Conservation (phyloP, 2,797 vertebrate genomes). For the Odontamblyopus lacepedii region DNA sequence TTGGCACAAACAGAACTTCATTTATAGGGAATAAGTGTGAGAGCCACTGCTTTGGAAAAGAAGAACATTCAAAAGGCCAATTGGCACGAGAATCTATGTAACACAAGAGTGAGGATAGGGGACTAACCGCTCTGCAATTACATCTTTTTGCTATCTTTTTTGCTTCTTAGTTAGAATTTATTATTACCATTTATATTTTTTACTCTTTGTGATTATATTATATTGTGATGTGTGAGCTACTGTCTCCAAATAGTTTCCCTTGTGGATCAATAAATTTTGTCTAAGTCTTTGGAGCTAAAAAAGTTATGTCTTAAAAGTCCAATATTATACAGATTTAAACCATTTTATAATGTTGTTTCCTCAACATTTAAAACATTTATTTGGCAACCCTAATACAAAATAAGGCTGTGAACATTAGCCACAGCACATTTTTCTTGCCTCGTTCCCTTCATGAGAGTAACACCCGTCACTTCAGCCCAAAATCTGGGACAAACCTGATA, state of each 20-base stretch:
- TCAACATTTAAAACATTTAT: too few relatives aligned
- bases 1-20: conserved; percentile 1
- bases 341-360: too few relatives aligned
- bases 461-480: conserved; percentile 5
- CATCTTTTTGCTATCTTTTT: background rate
- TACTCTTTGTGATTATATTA: too few relatives aligned
- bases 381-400: too few relatives aligned
- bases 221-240: too few relatives aligned
- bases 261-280: too few relatives aligned
- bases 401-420: background rate
- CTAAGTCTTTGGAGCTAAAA: background rate
- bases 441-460: background rate
- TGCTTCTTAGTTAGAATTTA: too few relatives aligned
- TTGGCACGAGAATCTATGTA: background rate
- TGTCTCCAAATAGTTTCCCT: too few relatives aligned
- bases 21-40: background rate
- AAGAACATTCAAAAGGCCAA: background rate
- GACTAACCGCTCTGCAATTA: background rate
- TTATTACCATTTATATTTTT: too few relatives aligned
- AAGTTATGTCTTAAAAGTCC: background rate
- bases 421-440: background rate
- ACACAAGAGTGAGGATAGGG: background rate
- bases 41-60: background rate
- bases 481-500: conserved; percentile 13
- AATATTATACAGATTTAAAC: too few relatives aligned